A percentile compares a stretch with the other conserved stretches of the same genome.
Evolutionary conservation across 1,140 invertebrate species (phyloP).

Genomic region (Hermetia illucens): DNA sequence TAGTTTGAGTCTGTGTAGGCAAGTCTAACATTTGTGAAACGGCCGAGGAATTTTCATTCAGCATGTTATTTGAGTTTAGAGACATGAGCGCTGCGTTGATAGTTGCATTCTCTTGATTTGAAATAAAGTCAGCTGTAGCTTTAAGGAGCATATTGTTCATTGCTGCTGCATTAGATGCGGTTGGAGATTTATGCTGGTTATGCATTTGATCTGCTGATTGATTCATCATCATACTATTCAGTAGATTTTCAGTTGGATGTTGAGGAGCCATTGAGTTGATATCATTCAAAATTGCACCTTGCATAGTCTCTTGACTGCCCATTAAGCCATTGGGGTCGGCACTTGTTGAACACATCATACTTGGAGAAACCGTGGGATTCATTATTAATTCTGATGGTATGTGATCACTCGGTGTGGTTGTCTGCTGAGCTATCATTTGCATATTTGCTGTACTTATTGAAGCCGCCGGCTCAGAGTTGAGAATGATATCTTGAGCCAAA

Average conservation of each 20-base stretch:
- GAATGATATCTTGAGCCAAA: slow-evolving; percentile 28
- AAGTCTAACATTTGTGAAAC: background rate
- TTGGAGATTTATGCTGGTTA: slow-evolving; percentile 15
- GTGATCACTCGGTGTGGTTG: slow-evolving; percentile 27
- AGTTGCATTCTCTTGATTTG: slow-evolving; percentile 35
- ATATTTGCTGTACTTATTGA: slow-evolving; percentile 10
- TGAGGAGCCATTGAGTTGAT: slow-evolving; percentile 25
- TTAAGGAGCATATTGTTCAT: slow-evolving; percentile 50
- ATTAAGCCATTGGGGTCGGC: background rate
- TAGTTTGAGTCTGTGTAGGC: slow-evolving; percentile 2
- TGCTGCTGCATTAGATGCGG: slow-evolving; percentile 39
- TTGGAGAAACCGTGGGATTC: slow-evolving; percentile 42
- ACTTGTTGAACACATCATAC: slow-evolving; percentile 19
- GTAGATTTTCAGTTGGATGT: slow-evolving; percentile 16
- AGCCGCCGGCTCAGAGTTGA: slow-evolving; percentile 26
- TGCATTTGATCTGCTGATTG: slow-evolving; percentile 26
- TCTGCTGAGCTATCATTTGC: slow-evolving; percentile 11
- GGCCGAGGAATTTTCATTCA: background rate
- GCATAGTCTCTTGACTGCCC: slow-evolving; percentile 24
- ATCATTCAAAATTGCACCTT: slow-evolving; percentile 26
- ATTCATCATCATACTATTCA: slow-evolving; percentile 30
- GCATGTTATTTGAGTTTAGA: slow-evolving; percentile 33
- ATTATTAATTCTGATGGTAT: slow-evolving; percentile 43
- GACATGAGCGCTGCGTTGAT: slow-evolving; percentile 36
- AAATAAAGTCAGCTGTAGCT: slow-evolving; percentile 45